Conservation (phyloP, 2,888 invertebrate genomes). For the Leucophenga maculata region DNA sequence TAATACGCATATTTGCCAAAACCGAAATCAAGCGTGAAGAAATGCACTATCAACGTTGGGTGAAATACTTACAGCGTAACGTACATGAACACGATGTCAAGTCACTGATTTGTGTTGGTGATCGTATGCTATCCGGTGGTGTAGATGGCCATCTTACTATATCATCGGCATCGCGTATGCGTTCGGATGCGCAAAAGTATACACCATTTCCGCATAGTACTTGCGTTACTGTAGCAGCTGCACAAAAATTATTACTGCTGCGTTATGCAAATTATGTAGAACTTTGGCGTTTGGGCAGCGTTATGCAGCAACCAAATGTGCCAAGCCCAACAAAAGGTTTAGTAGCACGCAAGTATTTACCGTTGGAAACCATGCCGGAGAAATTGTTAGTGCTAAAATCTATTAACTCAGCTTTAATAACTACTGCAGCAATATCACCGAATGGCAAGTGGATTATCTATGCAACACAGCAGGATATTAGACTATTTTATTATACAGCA, state of each 20-base stretch:
- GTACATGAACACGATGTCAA: constrained; percentile 92
- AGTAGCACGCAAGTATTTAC: constrained; percentile 30
- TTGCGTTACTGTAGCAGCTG: constrained; percentile 74
- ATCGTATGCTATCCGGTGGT: constrained; percentile 84
- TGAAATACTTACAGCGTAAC: constrained; percentile 83
- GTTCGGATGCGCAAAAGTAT: constrained; percentile 75
- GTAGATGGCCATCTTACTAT: constrained; percentile 84
- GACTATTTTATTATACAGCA: constrained; percentile 73
- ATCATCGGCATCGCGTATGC: constrained; percentile 77
- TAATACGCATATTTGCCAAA: constrained; percentile 82
- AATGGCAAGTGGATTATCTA: constrained; percentile 83
- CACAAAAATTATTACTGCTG: constrained; percentile 75
- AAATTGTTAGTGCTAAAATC: constrained; percentile 81
- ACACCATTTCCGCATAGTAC: constrained; percentile 81
- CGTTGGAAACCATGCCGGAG: constrained; percentile 74
- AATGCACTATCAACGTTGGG: constrained; percentile 79
- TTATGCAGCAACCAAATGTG: background rate
- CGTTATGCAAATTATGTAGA: constrained; percentile 78
- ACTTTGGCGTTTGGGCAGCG: constrained; percentile 77
- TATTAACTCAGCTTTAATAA: constrained; percentile 78
- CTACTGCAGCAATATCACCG: constrained; percentile 80
- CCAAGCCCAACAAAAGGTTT: background rate
- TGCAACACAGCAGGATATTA: constrained; percentile 79
- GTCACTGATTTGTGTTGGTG: constrained; percentile 77
- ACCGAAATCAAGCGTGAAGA: constrained; percentile 76